phyloP scores from a whole-genome alignment of 2,113 vertebrate genomes.

The Nothobranchius kuhntae region DNA sequence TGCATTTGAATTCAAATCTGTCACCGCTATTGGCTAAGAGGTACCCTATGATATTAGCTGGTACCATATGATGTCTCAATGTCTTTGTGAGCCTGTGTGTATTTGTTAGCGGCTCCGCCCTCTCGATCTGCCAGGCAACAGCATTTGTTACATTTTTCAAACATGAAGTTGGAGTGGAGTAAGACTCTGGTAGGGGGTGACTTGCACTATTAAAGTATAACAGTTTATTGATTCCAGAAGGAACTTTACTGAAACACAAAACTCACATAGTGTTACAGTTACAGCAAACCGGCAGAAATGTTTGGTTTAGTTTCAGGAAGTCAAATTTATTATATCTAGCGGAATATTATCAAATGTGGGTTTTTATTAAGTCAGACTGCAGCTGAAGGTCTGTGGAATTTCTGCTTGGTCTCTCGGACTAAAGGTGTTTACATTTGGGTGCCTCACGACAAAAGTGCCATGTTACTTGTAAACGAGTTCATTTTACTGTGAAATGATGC shows the following conservation, averaged over 20 bases:
- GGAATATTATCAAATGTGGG: not conserved
- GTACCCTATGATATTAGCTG: too few relatives aligned
- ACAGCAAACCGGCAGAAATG: not conserved
- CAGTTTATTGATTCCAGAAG: slow-evolving; percentile 10
- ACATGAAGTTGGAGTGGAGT: too few relatives aligned
- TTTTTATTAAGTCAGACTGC: slow-evolving; percentile 16
- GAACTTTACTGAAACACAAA: not conserved
- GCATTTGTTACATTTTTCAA: too few relatives aligned
- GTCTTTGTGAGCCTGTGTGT: too few relatives aligned
- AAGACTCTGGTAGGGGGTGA: too few relatives aligned
- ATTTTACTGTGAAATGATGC: slow-evolving; percentile 32
- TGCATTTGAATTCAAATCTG: too few relatives aligned
- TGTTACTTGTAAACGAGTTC: slow-evolving; percentile 24
- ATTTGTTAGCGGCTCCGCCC: too few relatives aligned
- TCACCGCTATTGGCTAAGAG: too few relatives aligned
- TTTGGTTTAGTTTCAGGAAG: not conserved
- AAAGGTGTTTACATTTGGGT: slow-evolving; percentile 64
- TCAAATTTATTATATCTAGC: not conserved
- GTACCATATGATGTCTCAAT: too few relatives aligned
- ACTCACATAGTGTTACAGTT: not conserved
- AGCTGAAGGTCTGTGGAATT: slow-evolving; percentile 11
- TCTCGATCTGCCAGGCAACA: too few relatives aligned
- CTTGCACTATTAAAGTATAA: too few relatives aligned
- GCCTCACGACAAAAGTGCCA: slow-evolving; percentile 65
- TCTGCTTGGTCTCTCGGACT: slow-evolving; percentile 37